Conservation (phyloP, 1,140 invertebrate genomes). For the Heliconius hewitsoni region DNA sequence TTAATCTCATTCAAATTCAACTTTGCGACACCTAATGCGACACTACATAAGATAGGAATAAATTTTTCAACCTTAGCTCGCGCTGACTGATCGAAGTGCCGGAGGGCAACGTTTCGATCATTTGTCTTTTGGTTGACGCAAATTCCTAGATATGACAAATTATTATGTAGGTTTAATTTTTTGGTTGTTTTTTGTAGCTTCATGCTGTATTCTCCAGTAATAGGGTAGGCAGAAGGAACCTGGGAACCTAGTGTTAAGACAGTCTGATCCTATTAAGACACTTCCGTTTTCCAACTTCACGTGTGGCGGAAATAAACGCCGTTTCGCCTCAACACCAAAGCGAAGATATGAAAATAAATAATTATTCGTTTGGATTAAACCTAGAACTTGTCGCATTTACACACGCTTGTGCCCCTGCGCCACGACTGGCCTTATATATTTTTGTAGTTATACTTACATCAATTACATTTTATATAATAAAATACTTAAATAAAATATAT, state of each 20-base stretch:
- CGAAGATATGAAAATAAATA: not conserved
- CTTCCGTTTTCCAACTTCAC: not conserved
- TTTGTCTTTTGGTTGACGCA: slow-evolving; percentile 10
- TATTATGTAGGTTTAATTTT: not conserved
- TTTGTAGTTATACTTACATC: too few species aligned
- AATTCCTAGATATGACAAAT: not conserved
- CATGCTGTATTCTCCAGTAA: not conserved
- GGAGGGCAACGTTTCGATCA: not conserved
- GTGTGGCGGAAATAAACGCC: not conserved
- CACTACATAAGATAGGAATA: not conserved
- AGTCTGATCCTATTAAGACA: not conserved
- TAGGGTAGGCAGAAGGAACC: not conserved
- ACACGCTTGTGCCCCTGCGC: not conserved
- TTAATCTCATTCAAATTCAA: not conserved
- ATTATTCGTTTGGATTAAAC: not conserved
- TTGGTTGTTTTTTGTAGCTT: not conserved
- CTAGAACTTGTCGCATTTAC: not conserved
- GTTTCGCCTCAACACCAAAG: not conserved
- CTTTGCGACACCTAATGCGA: not conserved
- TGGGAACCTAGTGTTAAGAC: not conserved
- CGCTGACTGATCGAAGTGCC: slow-evolving; percentile 2
- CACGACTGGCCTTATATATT: not conserved
- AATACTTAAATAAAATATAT: not conserved
- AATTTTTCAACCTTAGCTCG: slow-evolving; percentile 5
- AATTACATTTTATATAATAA: not conserved